Percentiles rank a stretch among this genome's conserved stretches.
phyloP scores from a whole-genome alignment of 2,797 vertebrate genomes.

The Aulostomus chinensis region DNA sequence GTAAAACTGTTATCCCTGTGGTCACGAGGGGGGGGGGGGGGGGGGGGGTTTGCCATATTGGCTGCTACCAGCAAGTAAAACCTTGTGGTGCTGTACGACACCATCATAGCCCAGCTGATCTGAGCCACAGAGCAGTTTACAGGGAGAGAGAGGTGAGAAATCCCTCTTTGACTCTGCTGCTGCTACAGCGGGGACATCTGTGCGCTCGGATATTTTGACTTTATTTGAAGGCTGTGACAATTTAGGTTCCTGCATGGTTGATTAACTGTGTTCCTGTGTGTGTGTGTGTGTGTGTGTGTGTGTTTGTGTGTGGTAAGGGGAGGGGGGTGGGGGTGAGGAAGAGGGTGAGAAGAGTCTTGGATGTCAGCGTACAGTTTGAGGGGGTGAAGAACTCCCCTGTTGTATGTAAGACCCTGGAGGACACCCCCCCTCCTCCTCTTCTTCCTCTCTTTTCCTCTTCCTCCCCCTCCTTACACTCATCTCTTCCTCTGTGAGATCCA shows the following conservation, averaged over 20 bases:
- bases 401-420: conserved; percentile 53
- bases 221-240: conserved; percentile 41
- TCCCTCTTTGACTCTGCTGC: conserved; percentile 47
- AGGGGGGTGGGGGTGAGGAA: no score
- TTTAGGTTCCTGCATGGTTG: conserved; percentile 49
- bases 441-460: conserved; percentile 36
- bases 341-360: conserved; percentile 51
- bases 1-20: conserved; percentile 58
- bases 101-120: conserved; percentile 57
- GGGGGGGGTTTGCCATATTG: conserved; percentile 37
- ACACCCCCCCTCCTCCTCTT: conserved; percentile 63
- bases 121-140: conserved; percentile 54
- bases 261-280: conserved; percentile 39
- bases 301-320: conserved; percentile 19
- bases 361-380: conserved; percentile 68
- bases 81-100: conserved; percentile 56
- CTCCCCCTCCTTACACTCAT: conserved; percentile 45
- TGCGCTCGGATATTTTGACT: conserved; percentile 29
- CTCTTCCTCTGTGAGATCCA: conserved; percentile 69
- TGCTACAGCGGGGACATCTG: conserved; percentile 43
- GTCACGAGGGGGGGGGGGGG: conserved; percentile 33
- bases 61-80: conserved; percentile 62
- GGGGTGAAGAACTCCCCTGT: conserved; percentile 74
- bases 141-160: conserved; percentile 52
- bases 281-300: conserved; percentile 25